Evolutionary conservation across 1,140 invertebrate species (phyloP).

Genomic region (Eriosoma lanigerum): DNA sequence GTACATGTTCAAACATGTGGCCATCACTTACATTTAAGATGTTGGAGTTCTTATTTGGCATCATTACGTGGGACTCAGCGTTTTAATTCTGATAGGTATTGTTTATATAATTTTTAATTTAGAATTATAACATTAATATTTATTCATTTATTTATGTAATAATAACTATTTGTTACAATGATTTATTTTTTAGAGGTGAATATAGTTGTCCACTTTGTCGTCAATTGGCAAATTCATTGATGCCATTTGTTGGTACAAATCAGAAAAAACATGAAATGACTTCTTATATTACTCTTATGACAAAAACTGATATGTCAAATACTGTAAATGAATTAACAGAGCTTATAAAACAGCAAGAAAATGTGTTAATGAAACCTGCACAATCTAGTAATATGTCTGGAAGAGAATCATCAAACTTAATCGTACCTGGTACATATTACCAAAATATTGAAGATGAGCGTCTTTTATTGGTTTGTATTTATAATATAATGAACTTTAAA

Average conservation of each 20-base stretch:
- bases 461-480: background rate
- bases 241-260: conserved; percentile 66
- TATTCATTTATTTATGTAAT: background rate
- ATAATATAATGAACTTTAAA: background rate
- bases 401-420: background rate
- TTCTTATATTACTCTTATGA: background rate
- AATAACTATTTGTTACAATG: background rate
- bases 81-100: conserved; percentile 63
- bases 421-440: background rate
- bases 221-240: conserved; percentile 88
- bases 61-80: conserved; percentile 76
- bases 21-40: conserved; percentile 92
- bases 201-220: conserved; percentile 92
- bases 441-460: background rate
- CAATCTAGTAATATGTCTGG: background rate
- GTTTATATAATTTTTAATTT: background rate
- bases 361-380: background rate
- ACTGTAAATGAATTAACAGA: background rate
- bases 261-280: background rate
- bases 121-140: too few relatives aligned
- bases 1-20: conserved; percentile 95
- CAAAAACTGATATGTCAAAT: background rate
- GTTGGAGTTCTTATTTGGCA: conserved; percentile 83
- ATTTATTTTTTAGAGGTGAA: conserved; percentile 69
- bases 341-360: background rate